Evolutionary conservation across 1,140 invertebrate species (phyloP).

Genomic region (Acromyrmex echinatior): DNA sequence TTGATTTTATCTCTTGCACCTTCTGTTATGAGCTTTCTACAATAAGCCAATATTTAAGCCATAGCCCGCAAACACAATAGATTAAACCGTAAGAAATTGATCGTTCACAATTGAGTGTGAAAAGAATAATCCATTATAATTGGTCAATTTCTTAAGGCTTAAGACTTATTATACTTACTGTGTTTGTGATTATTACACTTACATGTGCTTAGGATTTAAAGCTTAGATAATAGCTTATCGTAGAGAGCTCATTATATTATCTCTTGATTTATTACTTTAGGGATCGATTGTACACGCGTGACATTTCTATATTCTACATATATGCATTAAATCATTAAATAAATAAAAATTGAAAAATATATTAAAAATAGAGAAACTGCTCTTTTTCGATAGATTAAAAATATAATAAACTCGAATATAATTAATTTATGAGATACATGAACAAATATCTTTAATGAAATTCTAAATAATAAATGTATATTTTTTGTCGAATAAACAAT

Average conservation of each 20-base stretch:
- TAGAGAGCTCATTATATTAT: no score
- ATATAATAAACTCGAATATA: background rate
- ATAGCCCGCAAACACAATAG: no score
- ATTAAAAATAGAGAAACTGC: background rate
- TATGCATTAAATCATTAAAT: background rate
- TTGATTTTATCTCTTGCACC: background rate
- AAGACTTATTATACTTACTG: no score
- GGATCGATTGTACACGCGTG: background rate
- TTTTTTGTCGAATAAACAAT: background rate
- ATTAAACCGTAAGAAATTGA: no score
- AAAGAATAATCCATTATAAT: no score
- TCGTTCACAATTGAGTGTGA: no score
- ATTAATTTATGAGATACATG: background rate
- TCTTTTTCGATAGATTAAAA: background rate
- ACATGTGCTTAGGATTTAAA: no score
- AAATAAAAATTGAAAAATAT: background rate
- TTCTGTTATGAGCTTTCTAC: background rate
- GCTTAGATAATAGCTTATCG: no score
- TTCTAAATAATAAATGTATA: background rate
- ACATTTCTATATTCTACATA: constrained; percentile 2
- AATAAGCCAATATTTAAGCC: no score
- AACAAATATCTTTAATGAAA: constrained; percentile 25
- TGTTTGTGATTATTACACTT: no score
- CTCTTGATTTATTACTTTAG: background rate
- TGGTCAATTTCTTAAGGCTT: no score